phyloP scores from a whole-genome alignment of 2,797 vertebrate species.

The Aplochiton taeniatus region DNA sequence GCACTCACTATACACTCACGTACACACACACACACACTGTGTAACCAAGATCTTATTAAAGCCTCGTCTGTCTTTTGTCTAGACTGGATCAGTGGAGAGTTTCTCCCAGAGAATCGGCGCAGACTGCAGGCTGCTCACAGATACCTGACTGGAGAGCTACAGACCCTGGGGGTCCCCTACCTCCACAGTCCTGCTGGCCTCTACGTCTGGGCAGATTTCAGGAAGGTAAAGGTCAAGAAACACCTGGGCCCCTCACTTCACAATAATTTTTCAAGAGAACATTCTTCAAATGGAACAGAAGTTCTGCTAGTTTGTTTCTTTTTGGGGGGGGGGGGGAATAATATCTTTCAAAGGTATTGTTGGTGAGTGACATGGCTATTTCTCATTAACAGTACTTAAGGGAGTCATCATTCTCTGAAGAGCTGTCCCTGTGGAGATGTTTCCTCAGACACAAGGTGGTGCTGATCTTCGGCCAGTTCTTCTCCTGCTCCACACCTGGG shows the following conservation, averaged over 20 bases:
- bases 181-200: slow-evolving; percentile 83
- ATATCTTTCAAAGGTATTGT: no score
- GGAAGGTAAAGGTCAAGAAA: slow-evolving; percentile 79
- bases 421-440: slow-evolving; percentile 82
- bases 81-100: slow-evolving; percentile 92
- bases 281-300: not conserved
- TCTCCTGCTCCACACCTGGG: slow-evolving; percentile 86
- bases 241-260: not conserved
- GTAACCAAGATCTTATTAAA: no score
- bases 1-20: no score
- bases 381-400: slow-evolving; percentile 79
- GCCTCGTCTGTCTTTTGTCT: not conserved
- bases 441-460: slow-evolving; percentile 90
- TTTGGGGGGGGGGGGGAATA: no score
- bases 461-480: slow-evolving; percentile 86
- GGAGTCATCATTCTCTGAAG: slow-evolving; percentile 84
- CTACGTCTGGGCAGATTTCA: slow-evolving; percentile 92
- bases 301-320: no score
- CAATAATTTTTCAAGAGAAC: not conserved
- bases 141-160: slow-evolving; percentile 82
- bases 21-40: no score
- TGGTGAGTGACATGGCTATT: not conserved
- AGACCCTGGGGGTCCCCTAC: slow-evolving; percentile 81
- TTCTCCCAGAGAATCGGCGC: slow-evolving; percentile 83
- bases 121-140: slow-evolving; percentile 84